Percentiles rank a stretch among this genome's conserved stretches.
These are phyloP conservation scores for Drosophila gunungcola DNA, from an alignment of 1,140 invertebrate genomes.

Conservation along the genomic window DNA sequence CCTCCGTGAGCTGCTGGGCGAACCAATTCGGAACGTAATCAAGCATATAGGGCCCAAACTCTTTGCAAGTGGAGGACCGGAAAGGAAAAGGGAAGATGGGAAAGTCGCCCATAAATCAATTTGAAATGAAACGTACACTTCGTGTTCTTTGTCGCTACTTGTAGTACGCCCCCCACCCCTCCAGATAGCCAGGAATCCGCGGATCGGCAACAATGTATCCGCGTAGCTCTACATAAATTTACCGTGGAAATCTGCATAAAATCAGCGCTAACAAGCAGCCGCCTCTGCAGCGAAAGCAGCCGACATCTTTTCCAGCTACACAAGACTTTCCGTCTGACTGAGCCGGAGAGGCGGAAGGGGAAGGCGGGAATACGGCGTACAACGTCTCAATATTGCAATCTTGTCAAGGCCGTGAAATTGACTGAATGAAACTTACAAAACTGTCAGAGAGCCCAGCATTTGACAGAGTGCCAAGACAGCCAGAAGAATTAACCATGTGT, in stretches of 20 bases:
- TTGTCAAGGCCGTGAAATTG: conserved; percentile 55
- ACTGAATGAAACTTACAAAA: conserved; percentile 63
- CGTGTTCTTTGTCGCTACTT: conserved; percentile 66
- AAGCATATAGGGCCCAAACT: conserved; percentile 43
- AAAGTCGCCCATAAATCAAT: conserved; percentile 69
- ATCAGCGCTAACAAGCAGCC: conserved; percentile 77
- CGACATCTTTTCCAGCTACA: conserved; percentile 69
- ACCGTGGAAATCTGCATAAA: conserved; percentile 76
- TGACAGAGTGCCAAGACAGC: conserved; percentile 36
- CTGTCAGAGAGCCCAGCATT: conserved; percentile 58
- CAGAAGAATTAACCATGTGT: conserved; percentile 41
- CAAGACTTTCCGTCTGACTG: conserved; percentile 57
- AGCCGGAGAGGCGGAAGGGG: background rate
- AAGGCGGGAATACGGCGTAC: conserved; percentile 4
- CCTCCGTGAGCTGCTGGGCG: conserved; percentile 27
- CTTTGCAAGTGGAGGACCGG: background rate
- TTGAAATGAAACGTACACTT: conserved; percentile 80
- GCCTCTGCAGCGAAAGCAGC: conserved; percentile 44
- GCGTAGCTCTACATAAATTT: conserved; percentile 77
- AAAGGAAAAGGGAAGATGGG: background rate
- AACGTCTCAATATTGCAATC: conserved; percentile 71
- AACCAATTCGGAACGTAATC: conserved; percentile 59
- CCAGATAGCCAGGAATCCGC: conserved; percentile 18
- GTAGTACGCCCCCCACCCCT: conserved; percentile 9
- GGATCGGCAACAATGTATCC: conserved; percentile 67